Conservation (phyloP, 2,797 vertebrate species). For the Anguilla pacifica region DNA sequence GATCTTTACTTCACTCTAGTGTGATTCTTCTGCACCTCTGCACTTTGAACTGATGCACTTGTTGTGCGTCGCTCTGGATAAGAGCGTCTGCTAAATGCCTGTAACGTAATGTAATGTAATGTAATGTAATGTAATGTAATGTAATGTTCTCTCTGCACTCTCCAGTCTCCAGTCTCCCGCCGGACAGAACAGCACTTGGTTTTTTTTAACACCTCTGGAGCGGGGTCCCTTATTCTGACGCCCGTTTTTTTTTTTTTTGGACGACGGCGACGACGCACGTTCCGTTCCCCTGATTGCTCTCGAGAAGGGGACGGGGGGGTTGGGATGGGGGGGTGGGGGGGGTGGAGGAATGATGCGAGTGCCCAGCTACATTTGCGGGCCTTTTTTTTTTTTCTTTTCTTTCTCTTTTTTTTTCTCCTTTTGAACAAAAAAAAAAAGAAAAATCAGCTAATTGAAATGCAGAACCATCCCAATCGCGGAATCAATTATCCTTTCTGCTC, state of each 20-base stretch:
- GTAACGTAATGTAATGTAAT: no score
- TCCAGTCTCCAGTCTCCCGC: background rate
- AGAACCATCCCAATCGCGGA: conserved; percentile 2
- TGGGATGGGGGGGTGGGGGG: no score
- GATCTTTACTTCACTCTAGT: no score
- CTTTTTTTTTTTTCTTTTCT: background rate
- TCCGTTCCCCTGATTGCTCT: background rate
- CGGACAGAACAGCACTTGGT: background rate
- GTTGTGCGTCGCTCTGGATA: no score
- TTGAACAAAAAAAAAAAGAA: no score
- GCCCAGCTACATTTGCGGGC: background rate
- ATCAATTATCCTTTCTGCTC: conserved; percentile 21
- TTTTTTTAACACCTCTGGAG: background rate
- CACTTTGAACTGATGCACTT: no score
- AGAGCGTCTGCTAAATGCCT: no score
- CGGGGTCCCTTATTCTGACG: background rate
- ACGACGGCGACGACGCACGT: background rate
- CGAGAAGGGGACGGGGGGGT: no score
- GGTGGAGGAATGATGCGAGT: background rate
- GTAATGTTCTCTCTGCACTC: no score
- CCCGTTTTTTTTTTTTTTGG: background rate
- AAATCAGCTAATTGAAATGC: conserved; percentile 15
- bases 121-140: no score
- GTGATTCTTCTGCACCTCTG: no score
- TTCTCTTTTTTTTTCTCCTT: no score